These are phyloP conservation scores for Tapirus indicus DNA, from an alignment of 2,797 vertebrate genomes.

Conservation along the genomic window DNA sequence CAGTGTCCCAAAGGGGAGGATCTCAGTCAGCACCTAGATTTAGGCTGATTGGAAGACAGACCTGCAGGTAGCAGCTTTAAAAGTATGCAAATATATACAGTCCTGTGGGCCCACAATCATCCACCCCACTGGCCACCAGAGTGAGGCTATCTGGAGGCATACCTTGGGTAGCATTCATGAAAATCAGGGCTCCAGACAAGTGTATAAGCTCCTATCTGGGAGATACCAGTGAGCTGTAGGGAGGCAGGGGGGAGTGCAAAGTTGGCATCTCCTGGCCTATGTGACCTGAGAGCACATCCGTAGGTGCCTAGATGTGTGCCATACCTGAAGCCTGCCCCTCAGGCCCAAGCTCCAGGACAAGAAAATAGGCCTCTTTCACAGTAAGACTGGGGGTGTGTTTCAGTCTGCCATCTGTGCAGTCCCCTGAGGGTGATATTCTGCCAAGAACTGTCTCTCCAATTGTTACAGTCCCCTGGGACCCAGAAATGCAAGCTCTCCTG, in stretches of 20 bases:
- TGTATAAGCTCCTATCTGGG: background rate
- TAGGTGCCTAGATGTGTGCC: background rate
- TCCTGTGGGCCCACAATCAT: background rate
- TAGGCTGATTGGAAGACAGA: no score
- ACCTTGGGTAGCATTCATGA: background rate
- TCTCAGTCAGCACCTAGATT: background rate
- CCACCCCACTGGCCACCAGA: no score
- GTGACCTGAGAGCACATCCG: background rate
- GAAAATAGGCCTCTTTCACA: background rate
- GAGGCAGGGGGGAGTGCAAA: background rate
- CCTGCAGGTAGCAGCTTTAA: background rate
- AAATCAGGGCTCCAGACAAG: background rate
- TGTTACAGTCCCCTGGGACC: background rate
- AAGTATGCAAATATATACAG: background rate
- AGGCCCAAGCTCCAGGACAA: background rate
- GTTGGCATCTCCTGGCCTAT: background rate
- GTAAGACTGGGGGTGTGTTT: background rate
- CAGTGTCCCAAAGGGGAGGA: background rate
- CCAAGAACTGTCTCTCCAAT: background rate
- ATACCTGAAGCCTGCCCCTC: background rate
- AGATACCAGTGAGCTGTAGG: background rate
- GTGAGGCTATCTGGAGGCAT: background rate
- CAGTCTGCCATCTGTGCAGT: background rate
- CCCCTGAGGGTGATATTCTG: background rate
- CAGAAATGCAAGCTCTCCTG: no score